Base-by-base conservation (phyloP, 2,113 vertebrate genomes). In the Lepidothrix coronata region DNA sequence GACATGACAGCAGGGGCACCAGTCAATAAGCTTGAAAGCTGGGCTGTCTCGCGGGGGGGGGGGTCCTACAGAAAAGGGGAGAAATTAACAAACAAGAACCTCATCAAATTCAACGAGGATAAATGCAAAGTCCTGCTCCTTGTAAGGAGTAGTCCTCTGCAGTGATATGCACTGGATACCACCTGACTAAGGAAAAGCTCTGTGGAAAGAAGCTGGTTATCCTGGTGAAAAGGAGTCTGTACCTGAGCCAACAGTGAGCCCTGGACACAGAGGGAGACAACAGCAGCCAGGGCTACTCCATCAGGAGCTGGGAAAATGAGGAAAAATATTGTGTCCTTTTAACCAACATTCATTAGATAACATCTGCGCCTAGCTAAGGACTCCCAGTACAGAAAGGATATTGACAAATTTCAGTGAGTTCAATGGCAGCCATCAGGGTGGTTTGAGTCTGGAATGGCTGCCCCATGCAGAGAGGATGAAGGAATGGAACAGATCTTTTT, bases 401-500 rank as follows among this genome's bases (percentile, higher is more conserved):
- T 22, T 30, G n/a, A 28, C 3, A 65, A 46, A 46, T 73, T 73
- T 46, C 35, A 46, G 15, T 51, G n/a, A 37, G 7, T 14, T 86
- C 24, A 37, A 14, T 5, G 44, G 18, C n/a, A 55, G 8, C 18
- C 8, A 57, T 31, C 39, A 30, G 7, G 3, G 6, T 43, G 11
- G 5, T 25, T 73, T 43, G 41, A 43, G 6, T 30, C 27, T 62
- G 55, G 27, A 61, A 57, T 39, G 11, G 35, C 11, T 87, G 33
- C 4, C 25, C 7, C 14, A 11, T 12, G 23, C 1, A 4, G 23
- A 27, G 23, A 48, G 3, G 9, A 2, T 37, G 19, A 0, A 1
- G 22, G 6, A 68, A 8, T 4, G 19, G 5, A 68, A 8, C 5
- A 55, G 35, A 2, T 55, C 9, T 39, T 57, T 30, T 31, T 48